Evolutionary conservation across 2,113 vertebrate genomes (phyloP).

Genomic region (Lota lota): DNA sequence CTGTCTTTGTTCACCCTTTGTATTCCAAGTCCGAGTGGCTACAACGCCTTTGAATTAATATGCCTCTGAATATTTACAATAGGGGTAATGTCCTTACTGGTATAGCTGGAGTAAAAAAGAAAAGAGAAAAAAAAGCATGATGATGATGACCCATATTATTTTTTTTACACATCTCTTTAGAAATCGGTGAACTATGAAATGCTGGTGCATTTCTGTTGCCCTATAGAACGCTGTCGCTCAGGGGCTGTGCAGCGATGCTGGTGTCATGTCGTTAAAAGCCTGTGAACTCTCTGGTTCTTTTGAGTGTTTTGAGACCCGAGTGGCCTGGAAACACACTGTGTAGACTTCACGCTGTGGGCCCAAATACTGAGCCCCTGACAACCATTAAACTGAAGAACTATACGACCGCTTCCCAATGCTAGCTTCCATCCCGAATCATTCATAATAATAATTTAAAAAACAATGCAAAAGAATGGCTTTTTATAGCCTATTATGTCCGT

Average conservation of each 20-base stretch:
- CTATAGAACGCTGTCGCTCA: conserved; percentile 48
- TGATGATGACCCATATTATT: no score
- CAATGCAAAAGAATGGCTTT: neutral
- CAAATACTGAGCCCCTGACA: no score
- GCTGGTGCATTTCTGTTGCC: conserved; percentile 44
- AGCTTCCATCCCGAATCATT: neutral
- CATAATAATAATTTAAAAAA: conserved; percentile 1
- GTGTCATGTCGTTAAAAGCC: conserved; percentile 55
- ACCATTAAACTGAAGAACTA: conserved; percentile 3
- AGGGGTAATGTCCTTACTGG: conserved; percentile 49
- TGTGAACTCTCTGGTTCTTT: conserved; percentile 26
- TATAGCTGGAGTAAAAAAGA: conserved; percentile 41
- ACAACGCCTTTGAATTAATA: conserved; percentile 34
- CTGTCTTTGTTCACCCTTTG: conserved; percentile 13
- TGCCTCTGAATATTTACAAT: conserved; percentile 49
- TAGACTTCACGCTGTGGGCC: no score
- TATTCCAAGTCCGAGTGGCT: conserved; percentile 25
- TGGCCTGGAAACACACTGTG: conserved; percentile 41
- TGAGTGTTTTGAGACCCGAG: conserved; percentile 41
- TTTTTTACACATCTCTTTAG: conserved; percentile 54
- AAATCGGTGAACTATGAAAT: conserved; percentile 63
- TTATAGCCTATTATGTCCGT: neutral
- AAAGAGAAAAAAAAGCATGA: no score
- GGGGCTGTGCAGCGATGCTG: conserved; percentile 34
- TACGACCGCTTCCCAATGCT: conserved; percentile 11